phyloP scores from a whole-genome alignment of 2,888 invertebrate species.

The Himalopsyche tibetana region DNA sequence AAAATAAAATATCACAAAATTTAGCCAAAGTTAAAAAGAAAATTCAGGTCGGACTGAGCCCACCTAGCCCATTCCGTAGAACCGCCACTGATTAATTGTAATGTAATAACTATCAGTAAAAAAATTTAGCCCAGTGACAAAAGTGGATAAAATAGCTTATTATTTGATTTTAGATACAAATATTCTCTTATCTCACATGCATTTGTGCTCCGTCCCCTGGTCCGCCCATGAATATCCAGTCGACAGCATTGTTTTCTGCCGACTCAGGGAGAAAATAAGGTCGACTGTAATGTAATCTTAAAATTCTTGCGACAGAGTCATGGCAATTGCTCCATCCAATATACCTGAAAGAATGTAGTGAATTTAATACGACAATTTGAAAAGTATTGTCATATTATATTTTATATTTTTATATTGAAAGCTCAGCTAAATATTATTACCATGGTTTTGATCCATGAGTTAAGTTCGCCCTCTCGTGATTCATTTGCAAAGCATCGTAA shows the following conservation, averaged over 20 bases:
- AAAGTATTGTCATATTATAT: no score
- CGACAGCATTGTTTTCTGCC: slow-evolving; percentile 92
- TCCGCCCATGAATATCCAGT: slow-evolving; percentile 99
- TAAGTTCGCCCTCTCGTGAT: slow-evolving; percentile 81
- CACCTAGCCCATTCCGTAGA: no score
- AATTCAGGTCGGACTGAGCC: no score
- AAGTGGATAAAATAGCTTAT: no score
- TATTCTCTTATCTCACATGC: slow-evolving; percentile 83
- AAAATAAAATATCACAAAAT: no score
- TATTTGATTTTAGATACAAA: no score
- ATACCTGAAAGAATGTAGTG: slow-evolving; percentile 72
- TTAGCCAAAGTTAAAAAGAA: no score
- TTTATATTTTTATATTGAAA: no score
- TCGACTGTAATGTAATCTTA: slow-evolving; percentile 86
- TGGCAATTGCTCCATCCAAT: slow-evolving; percentile 96
- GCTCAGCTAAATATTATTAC: slow-evolving; percentile 74
- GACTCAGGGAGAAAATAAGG: slow-evolving; percentile 93
- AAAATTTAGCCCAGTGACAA: no score
- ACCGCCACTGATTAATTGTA: no score
- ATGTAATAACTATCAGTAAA: no score
- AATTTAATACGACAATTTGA: no score
- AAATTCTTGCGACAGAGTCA: slow-evolving; percentile 84
- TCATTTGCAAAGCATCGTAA: slow-evolving; percentile 90
- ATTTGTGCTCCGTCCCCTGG: slow-evolving; percentile 96
- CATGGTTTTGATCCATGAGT: slow-evolving; percentile 80